phyloP scores from a whole-genome alignment of 2,888 invertebrate species.

The Nomada goodeniana region DNA sequence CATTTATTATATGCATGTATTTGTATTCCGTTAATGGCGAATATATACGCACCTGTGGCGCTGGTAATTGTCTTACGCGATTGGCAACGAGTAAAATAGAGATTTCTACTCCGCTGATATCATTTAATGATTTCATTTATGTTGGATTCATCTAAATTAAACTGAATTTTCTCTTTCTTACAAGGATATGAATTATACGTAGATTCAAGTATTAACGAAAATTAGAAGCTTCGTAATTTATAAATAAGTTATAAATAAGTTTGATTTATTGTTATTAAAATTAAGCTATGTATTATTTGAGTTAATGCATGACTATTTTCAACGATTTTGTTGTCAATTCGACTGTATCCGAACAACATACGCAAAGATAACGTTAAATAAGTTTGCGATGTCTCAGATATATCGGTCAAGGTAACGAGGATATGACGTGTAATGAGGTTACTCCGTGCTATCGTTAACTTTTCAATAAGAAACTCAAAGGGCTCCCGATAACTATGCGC shows the following conservation, averaged over 20 bases:
- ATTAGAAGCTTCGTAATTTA: background rate
- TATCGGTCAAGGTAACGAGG: conserved; percentile 43
- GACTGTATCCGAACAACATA: conserved; percentile 27
- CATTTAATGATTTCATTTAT: too few species aligned
- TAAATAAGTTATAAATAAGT: too few species aligned
- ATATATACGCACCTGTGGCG: too few species aligned
- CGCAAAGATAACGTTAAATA: conserved; percentile 56
- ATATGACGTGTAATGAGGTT: conserved; percentile 36
- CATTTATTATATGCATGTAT: too few species aligned
- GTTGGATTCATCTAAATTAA: too few species aligned
- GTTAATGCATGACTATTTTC: conserved; percentile 11
- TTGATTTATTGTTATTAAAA: too few species aligned
- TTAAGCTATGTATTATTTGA: background rate
- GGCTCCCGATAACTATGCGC: background rate
- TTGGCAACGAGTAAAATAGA: too few species aligned
- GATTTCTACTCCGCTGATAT: too few species aligned
- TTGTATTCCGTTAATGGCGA: background rate
- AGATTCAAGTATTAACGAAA: too few species aligned
- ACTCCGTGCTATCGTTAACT: conserved; percentile 21
- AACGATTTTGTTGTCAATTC: conserved; percentile 39
- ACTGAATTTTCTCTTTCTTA: too few species aligned
- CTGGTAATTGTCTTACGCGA: too few species aligned
- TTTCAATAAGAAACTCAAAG: conserved; percentile 14
- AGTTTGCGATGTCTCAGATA: conserved; percentile 40
- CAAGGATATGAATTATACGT: too few species aligned